These are phyloP conservation scores for Bostrychus sinensis DNA, from an alignment of 2,113 vertebrate genomes.

Conservation along the genomic window DNA sequence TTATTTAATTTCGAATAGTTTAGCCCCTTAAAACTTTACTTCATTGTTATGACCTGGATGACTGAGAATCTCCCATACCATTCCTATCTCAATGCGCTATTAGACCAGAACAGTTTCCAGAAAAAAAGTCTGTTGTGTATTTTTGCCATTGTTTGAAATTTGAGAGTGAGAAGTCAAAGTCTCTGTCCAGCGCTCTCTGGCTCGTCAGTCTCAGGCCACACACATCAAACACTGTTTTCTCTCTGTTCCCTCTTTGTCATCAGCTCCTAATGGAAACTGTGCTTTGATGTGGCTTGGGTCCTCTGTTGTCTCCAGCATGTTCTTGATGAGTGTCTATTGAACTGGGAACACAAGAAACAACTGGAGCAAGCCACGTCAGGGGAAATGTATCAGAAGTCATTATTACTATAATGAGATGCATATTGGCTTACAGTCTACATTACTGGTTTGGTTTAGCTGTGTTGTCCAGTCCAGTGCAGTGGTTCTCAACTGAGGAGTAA, in stretches of 20 bases:
- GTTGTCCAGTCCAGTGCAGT: no score
- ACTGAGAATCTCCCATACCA: no score
- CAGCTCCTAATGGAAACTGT: constrained; percentile 47
- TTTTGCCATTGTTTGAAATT: background rate
- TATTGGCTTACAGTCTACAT: background rate
- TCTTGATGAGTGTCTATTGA: constrained; percentile 62
- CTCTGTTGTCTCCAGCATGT: constrained; percentile 48
- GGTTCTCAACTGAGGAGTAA: no score
- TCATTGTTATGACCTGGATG: no score
- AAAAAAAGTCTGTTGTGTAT: constrained; percentile 8
- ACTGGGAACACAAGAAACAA: constrained; percentile 46
- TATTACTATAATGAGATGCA: constrained; percentile 26
- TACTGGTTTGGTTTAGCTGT: background rate
- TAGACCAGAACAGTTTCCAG: no score
- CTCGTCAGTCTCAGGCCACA: constrained; percentile 28
- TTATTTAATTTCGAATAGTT: no score
- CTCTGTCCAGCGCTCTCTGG: background rate
- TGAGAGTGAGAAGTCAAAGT: background rate
- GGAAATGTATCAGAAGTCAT: constrained; percentile 8
- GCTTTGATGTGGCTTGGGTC: constrained; percentile 59
- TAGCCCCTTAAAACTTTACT: no score
- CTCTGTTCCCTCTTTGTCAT: constrained; percentile 60
- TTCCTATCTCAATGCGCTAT: no score
- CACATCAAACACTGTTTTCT: constrained; percentile 50
- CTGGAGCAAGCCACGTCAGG: constrained; percentile 25